These are phyloP conservation scores for Andrena flavipes DNA, from an alignment of 2,888 invertebrate species.

Conservation along the genomic window DNA sequence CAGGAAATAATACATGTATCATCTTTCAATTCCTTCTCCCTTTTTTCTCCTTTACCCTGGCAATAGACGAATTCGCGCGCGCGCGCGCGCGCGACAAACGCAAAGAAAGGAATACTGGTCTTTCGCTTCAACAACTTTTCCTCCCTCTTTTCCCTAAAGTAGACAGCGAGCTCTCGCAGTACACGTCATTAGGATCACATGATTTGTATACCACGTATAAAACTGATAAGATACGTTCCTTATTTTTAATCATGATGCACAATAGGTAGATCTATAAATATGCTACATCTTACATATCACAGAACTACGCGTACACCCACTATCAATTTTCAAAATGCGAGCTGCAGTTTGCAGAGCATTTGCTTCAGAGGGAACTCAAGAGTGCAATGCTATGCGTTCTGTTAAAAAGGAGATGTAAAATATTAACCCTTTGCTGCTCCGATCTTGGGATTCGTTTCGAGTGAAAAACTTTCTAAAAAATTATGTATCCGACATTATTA, in stretches of 20 bases:
- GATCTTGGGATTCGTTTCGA: background rate
- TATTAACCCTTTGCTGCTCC: slow-evolving; percentile 41
- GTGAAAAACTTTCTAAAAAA: slow-evolving; percentile 17
- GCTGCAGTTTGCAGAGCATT: slow-evolving; percentile 24
- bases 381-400: slow-evolving; percentile 1
- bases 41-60: slow-evolving; percentile 6
- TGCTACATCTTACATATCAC: slow-evolving; percentile 85
- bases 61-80: slow-evolving; percentile 40
- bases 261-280: slow-evolving; percentile 81
- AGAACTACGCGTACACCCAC: slow-evolving; percentile 84
- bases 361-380: slow-evolving; percentile 31
- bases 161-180: slow-evolving; percentile 61
- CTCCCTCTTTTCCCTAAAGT: slow-evolving; percentile 39
- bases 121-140: slow-evolving; percentile 46
- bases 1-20: slow-evolving; percentile 40
- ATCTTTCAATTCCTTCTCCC: slow-evolving; percentile 16
- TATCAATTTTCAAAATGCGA: slow-evolving; percentile 75
- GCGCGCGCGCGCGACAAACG: slow-evolving; percentile 21
- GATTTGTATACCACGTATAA: slow-evolving; percentile 80
- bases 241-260: slow-evolving; percentile 80
- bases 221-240: slow-evolving; percentile 78
- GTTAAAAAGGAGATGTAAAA: slow-evolving; percentile 8
- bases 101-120: slow-evolving; percentile 55
- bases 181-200: slow-evolving; percentile 77
- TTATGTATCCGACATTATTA: background rate